Base-by-base conservation (phyloP, 2,113 vertebrate genomes). In the Psilopsiagon aymara region DNA sequence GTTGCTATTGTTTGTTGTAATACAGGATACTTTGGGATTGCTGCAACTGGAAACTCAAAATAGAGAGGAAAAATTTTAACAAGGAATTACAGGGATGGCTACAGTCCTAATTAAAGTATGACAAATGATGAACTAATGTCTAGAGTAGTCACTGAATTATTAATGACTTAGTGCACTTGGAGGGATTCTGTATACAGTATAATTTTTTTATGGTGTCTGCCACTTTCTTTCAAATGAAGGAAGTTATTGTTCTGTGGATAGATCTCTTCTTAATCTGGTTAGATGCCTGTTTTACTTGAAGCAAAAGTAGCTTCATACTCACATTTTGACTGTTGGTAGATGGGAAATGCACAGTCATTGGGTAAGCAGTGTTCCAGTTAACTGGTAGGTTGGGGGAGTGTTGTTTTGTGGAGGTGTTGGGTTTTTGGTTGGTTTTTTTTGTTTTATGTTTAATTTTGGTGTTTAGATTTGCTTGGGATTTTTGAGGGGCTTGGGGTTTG, bases 401-500 rank as follows among this genome's bases (percentile, higher is more conserved):
- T 7, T 83, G 27, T 15, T 77, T 13, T 39, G 3, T n/a, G n/a
- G 17, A n/a, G 8, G 6, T 84, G 25, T 47, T 60, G 24, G 11
- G 2, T 7, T 24, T 51, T 51, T 51, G 49, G 23, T 49, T 23
- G 23, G 7, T 1, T 13, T 23, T 67, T 41, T 73, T 85, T 10
- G 43, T 51, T 47, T 17, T 39, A 12, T 39, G 15, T 62, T 39
- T 37, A 49, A 9, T 27, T 70, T 33, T 21, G 10, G 7, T 17
- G 39, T 59, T 59, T n/a, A 23, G 57, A 59, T 35, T 59, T 59
- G 57, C 23, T 35, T 23, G 6, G 33, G 33, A 68, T 8, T 35
- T 76, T 21, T 3, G 23, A 13, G 21, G 0, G 6, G 55, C 55
- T 5, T 33, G 27, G 20, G 0, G 5, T 73, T 70, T 13, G 17